A percentile compares a stretch with the other conserved stretches of the same genome.
These are phyloP conservation scores for Chrosomus eos DNA, from an alignment of 2,797 vertebrate species.

Conservation along the genomic window DNA sequence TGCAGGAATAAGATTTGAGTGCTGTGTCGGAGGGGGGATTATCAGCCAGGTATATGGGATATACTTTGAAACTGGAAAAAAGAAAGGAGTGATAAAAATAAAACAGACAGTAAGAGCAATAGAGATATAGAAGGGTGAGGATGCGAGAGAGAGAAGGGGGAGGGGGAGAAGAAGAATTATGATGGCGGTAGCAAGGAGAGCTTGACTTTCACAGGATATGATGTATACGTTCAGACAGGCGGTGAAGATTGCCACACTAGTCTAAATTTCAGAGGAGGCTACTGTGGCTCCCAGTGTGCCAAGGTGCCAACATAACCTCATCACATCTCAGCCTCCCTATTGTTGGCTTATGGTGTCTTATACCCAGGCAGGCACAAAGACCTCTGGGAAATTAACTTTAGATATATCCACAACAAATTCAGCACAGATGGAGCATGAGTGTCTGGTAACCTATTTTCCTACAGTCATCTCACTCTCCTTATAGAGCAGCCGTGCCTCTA, in stretches of 20 bases:
- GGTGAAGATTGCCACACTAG: constrained; percentile 56
- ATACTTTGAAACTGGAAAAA: not conserved
- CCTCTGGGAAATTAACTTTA: constrained; percentile 52
- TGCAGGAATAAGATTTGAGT: not conserved
- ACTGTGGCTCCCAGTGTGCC: constrained; percentile 17
- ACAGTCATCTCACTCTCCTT: constrained; percentile 26
- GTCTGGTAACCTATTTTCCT: constrained; percentile 23
- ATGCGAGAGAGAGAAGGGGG: constrained; percentile 5
- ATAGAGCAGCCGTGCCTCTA: constrained; percentile 33
- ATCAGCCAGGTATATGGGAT: not conserved
- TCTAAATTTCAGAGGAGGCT: constrained; percentile 54
- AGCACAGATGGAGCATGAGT: constrained; percentile 31
- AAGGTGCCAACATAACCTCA: constrained; percentile 54
- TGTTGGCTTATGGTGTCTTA: constrained; percentile 46
- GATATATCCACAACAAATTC: constrained; percentile 40
- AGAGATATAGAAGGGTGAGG: not conserved
- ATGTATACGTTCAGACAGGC: constrained; percentile 57
- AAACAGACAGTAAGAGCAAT: not conserved
- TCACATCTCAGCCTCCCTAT: constrained; percentile 41
- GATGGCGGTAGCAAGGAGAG: constrained; percentile 38
- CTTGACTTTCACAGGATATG: constrained; percentile 52
- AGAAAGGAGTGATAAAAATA: not conserved
- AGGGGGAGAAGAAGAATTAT: constrained; percentile 6
- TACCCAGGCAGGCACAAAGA: constrained; percentile 43
- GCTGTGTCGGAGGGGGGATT: too few species aligned